A percentile compares a stretch with the other conserved stretches of the same genome.
Conservation (phyloP, 2,888 invertebrate species). For the Lobophora halterata region DNA sequence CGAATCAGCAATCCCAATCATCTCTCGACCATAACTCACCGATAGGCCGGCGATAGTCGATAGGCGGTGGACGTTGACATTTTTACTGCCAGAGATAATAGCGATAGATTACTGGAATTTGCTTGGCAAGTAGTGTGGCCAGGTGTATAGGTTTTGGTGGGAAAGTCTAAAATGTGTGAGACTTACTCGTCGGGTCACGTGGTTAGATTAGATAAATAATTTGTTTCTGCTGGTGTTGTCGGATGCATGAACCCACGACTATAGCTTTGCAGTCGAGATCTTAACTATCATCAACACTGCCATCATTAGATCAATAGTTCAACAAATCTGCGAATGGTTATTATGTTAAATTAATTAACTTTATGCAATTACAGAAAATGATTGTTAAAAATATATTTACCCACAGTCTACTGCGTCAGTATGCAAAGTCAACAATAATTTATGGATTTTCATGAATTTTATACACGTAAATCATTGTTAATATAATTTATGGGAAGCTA, state of each 20-base stretch:
- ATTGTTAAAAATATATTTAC: too few relatives aligned
- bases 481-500: constrained; percentile 23
- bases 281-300: too few relatives aligned
- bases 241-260: too few relatives aligned
- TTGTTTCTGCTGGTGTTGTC: too few relatives aligned
- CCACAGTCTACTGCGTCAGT: not conserved
- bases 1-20: constrained; percentile 32
- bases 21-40: constrained; percentile 42
- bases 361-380: too few relatives aligned
- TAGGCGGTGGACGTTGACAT: constrained; percentile 63
- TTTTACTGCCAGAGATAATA: constrained; percentile 67
- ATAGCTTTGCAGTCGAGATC: too few relatives aligned
- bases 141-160: constrained; percentile 19
- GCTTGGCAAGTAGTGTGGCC: constrained; percentile 29
- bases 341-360: too few relatives aligned
- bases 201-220: too few relatives aligned
- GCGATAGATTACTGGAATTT: constrained; percentile 58
- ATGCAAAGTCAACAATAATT: constrained; percentile 36
- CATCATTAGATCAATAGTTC: too few relatives aligned
- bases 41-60: constrained; percentile 43
- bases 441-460: constrained; percentile 42
- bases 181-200: not conserved
- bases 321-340: too few relatives aligned
- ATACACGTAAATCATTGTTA: constrained; percentile 16
- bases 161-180: not conserved